These are phyloP conservation scores for Tetragonula clypearis DNA, from an alignment of 1,140 invertebrate genomes.

Conservation along the genomic window DNA sequence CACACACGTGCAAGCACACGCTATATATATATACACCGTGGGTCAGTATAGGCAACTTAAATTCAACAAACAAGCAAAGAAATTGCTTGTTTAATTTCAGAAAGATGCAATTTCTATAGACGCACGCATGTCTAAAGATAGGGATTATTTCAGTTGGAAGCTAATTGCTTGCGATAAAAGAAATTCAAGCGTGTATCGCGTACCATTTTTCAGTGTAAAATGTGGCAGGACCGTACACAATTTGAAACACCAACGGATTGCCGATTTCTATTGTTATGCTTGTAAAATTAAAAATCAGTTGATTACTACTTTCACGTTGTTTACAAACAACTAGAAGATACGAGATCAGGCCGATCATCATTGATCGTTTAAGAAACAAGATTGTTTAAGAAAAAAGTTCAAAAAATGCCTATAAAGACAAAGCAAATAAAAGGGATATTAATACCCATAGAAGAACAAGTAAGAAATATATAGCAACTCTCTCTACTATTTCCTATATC, in stretches of 20 bases:
- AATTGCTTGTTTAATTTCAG: neutral
- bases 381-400: conserved; percentile 6
- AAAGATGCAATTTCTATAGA: neutral
- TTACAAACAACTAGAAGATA: conserved; percentile 49
- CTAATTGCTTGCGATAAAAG: neutral
- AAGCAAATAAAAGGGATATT: conserved; percentile 68
- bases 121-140: neutral
- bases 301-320: conserved; percentile 55
- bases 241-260: neutral
- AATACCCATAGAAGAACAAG: conserved; percentile 67
- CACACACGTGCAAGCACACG: neutral
- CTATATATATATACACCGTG: neutral
- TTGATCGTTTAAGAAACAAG: neutral
- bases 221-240: neutral
- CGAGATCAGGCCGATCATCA: conserved; percentile 1
- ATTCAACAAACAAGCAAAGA: neutral
- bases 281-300: neutral
- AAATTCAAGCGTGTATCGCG: neutral
- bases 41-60: conserved; percentile 4
- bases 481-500: neutral
- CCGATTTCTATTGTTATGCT: neutral
- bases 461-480: conserved; percentile 45
- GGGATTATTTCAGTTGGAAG: neutral
- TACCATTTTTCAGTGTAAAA: neutral
- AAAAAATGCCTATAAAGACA: conserved; percentile 72